Evolutionary conservation across 2,797 vertebrate species (phyloP), one percentile per base, ranked within the genome.

Genomic region (Enteromius paludinosus): DNA sequence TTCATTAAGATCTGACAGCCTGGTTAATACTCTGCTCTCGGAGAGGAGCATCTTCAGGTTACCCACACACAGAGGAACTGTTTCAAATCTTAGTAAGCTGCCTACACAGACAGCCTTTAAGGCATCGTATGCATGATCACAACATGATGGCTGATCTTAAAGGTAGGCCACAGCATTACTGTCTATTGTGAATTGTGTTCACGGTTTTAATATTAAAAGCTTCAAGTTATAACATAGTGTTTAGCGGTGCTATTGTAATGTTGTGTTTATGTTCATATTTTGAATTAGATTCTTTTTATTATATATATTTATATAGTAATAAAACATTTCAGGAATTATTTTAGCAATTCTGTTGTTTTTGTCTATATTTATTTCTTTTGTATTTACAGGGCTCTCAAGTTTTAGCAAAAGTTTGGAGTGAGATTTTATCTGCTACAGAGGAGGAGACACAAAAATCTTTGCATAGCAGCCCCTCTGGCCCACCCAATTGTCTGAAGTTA

Each of bases 1-100:
- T 88, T 88, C 81, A 88, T 88, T 88, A 87, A 76, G 75, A 79
- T 76, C 87, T 86, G 88, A 86, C 88, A 85, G 75, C 68, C 69
- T 80, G 71, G 69, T 85, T 87, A 85, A 88, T 72, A 73, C 87
- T 79, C 35, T 73, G 38, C 45, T 80, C 28, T 62, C 61, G 0
- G 28, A 62, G 61, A 62, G 28, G 25, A 1, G 15, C 61, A 75
- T 84, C 74, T 87, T 81, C 68, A 30, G 74, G 61, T 80, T 79
- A 38, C 52, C 23, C 9, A 65, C 38, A 35, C 73, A 72, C 35
- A 66, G 12, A 69, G 8, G 2, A 20, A 17, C 6, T 28, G n/a
- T 43, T 43, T 12, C 38, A 69, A 70, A 71, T 49, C 25, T 18
- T 49, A 30, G 9, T 20, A 71, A 49, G 43, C 68, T 70, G 68